phyloP scores from a whole-genome alignment of 2,113 vertebrate species.

The Leucopsar rothschildi region DNA sequence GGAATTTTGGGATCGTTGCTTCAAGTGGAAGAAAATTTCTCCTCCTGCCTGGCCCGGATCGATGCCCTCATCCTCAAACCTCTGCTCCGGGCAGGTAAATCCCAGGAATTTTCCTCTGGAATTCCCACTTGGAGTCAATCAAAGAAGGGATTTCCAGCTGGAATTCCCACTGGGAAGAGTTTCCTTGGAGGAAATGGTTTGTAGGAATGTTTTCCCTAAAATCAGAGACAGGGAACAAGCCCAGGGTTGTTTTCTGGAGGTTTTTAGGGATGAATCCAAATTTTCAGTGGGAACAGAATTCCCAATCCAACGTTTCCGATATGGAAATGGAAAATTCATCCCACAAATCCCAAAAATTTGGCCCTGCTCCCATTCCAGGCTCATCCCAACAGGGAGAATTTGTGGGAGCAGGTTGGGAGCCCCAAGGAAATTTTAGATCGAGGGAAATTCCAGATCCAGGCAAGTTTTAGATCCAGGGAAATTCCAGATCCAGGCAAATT shows the following conservation, averaged over 20 bases:
- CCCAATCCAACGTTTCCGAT: background rate
- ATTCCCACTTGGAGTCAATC: background rate
- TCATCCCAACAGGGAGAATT: background rate
- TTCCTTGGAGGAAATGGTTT: background rate
- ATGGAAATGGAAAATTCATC: background rate
- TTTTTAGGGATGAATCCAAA: background rate
- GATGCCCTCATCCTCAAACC: background rate
- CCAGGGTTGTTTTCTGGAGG: background rate
- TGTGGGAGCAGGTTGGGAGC: background rate
- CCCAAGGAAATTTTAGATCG: background rate
- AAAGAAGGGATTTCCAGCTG: background rate
- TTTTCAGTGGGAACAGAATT: background rate
- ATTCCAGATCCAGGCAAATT: background rate
- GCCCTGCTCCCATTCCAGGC: background rate
- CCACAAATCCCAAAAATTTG: background rate
- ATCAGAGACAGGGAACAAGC: accelerated
- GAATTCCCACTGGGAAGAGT: background rate
- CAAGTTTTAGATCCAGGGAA: background rate
- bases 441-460: background rate
- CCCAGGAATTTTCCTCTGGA: background rate
- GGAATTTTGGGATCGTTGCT: background rate
- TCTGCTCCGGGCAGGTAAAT: background rate
- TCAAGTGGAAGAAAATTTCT: background rate
- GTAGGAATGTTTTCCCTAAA: background rate
- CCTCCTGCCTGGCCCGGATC: background rate